phyloP scores from a whole-genome alignment of 2,113 vertebrate genomes.

The Ciconia maguari region DNA sequence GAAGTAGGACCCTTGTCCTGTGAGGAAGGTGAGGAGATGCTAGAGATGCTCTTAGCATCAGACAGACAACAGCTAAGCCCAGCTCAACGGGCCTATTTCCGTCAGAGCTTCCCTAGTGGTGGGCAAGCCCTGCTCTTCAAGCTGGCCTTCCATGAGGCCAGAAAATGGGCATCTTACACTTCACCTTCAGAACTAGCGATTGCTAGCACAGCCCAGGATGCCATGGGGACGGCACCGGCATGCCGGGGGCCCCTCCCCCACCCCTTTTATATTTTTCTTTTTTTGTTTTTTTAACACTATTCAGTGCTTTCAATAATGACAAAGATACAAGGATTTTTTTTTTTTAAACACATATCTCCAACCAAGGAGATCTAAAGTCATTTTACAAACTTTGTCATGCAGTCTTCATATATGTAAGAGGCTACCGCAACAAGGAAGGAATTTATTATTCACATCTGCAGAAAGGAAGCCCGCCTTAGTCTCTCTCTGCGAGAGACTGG shows the following conservation, averaged over 20 bases:
- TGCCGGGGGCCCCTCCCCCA: no score
- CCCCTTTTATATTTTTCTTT: no score
- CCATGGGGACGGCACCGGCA: neutral
- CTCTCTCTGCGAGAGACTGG: slow-evolving; percentile 71
- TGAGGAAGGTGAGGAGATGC: slow-evolving; percentile 65
- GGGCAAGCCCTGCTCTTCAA: slow-evolving; percentile 76
- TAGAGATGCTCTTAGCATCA: slow-evolving; percentile 58
- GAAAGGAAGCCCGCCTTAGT: neutral
- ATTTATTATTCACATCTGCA: neutral
- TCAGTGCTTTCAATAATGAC: neutral
- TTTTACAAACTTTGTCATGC: neutral
- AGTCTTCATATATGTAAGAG: neutral
- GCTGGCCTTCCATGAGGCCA: slow-evolving; percentile 73
- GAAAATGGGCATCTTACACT: slow-evolving; percentile 75
- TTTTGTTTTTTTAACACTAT: neutral
- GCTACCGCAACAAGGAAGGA: neutral
- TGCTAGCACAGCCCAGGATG: slow-evolving; percentile 61
- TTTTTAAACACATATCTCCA: neutral
- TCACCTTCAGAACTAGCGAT: slow-evolving; percentile 33
- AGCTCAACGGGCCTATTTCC: slow-evolving; percentile 56
- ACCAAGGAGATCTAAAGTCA: neutral
- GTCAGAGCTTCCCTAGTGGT: slow-evolving; percentile 58
- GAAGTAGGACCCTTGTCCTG: slow-evolving; percentile 66
- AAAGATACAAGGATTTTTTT: neutral
- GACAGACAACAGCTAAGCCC: slow-evolving; percentile 39